A percentile compares a stretch with the other conserved stretches of the same genome.
Conservation (phyloP, 1,140 invertebrate genomes). For the Ceratina calcarata region DNA sequence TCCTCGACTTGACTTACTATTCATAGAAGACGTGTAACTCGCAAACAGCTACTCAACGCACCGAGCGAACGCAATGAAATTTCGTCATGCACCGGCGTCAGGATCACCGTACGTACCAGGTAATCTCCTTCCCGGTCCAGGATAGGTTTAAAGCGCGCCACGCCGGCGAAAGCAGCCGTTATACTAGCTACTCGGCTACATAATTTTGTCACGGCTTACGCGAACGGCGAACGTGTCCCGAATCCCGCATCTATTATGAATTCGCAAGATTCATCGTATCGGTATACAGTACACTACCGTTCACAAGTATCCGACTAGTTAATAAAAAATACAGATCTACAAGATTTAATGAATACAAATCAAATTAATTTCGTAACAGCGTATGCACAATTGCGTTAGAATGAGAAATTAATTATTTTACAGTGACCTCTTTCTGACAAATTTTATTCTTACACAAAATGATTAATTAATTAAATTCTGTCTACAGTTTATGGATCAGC, state of each 20-base stretch:
- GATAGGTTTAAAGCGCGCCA: constrained; percentile 20
- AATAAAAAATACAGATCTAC: too few relatives aligned
- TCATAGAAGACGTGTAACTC: not conserved
- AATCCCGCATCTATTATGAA: constrained; percentile 54
- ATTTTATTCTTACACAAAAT: too few relatives aligned
- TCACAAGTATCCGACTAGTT: too few relatives aligned
- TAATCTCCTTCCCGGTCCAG: constrained; percentile 35
- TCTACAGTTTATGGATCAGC: too few relatives aligned
- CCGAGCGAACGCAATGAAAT: not conserved
- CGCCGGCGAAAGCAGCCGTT: constrained; percentile 42
- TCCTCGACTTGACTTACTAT: not conserved
- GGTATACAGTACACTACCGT: too few relatives aligned
- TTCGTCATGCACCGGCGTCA: not conserved
- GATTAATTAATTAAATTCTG: too few relatives aligned
- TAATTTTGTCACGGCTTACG: constrained; percentile 60
- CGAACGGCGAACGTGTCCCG: constrained; percentile 49
- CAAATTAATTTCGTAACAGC: too few relatives aligned
- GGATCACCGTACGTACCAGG: not conserved
- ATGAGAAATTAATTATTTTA: too few relatives aligned
- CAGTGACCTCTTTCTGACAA: too few relatives aligned
- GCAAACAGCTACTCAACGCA: not conserved
- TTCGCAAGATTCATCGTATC: constrained; percentile 40
- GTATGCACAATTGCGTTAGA: too few relatives aligned
- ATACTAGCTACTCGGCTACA: constrained; percentile 35
- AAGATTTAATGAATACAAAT: too few relatives aligned